A percentile compares a stretch with the other conserved stretches of the same genome.
Evolutionary conservation across 2,113 vertebrate genomes (phyloP).

Genomic region (Cheirogaleus medius): DNA sequence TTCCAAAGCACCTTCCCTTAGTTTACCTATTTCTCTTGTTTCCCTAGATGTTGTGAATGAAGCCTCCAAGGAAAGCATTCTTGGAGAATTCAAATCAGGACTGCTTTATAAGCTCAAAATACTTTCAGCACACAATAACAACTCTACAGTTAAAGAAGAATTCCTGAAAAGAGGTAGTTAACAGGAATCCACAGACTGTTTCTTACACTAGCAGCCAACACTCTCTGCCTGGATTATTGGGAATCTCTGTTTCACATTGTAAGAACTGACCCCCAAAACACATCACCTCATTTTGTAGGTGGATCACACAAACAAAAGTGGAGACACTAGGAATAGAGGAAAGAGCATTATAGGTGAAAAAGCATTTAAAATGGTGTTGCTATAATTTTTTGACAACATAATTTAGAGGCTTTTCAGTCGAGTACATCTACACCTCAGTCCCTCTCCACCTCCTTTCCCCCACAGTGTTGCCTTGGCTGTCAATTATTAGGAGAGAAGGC

Average conservation of each 20-base stretch:
- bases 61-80: constrained; percentile 15
- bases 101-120: background rate
- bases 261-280: constrained; percentile 60
- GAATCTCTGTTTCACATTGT: constrained; percentile 57
- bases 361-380: constrained; percentile 75
- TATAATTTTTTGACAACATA: constrained; percentile 87
- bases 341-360: constrained; percentile 61
- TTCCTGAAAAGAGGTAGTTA: background rate
- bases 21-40: background rate
- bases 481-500: constrained; percentile 83
- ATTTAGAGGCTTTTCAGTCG: constrained; percentile 83
- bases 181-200: background rate
- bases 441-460: constrained; percentile 80
- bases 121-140: background rate
- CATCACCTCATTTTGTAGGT: constrained; percentile 71
- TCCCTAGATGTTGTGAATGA: background rate
- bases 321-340: constrained; percentile 74
- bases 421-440: constrained; percentile 84
- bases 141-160: background rate
- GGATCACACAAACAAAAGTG: constrained; percentile 77
- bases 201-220: constrained; percentile 40
- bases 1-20: background rate
- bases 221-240: constrained; percentile 35
- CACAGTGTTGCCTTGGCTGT: constrained; percentile 83
- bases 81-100: constrained; percentile 11